Evolutionary conservation across 1,140 invertebrate species (phyloP), one percentile per base, ranked within the genome.

Genomic region (Globodera rostochiensis): DNA sequence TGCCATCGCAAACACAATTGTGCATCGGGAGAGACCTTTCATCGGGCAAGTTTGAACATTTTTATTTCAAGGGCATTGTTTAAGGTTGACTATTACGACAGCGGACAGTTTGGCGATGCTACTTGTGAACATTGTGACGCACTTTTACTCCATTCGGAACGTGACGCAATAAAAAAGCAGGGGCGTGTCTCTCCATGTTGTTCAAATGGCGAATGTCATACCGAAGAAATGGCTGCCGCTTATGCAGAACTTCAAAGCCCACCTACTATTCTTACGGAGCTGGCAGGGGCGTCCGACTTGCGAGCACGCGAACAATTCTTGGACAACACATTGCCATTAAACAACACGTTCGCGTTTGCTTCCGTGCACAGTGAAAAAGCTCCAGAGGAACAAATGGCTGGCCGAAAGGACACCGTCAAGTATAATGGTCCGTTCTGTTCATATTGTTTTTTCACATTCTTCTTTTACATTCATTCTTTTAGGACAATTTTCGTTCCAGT

Each of bases 91-190:
- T 74, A 74, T 45, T 74, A 74, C 45, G 73, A 74, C 73, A 50
- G 47, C 36, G 73, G 73, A 7, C 47, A 74, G n/a, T 74, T 74
- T 7, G 73, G 73, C 6, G 73, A 74, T 74, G 21, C 73, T 4
- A 74, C n/a, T 11, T 74, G 73, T 15, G 9, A 74, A 57, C 25
- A 74, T 15, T 74, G 73, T 49, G 36, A 11, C 6, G 73, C 73
- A 9, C 7, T 74, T 25, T 49, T 74, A 15, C 36, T 83, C 13
- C 5, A 64, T 19, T 4, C 13, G 0, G 57, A 64, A 19, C 5
- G 5, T 15, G 19, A 64, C 6, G 57, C 57, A 13, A 64, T 64
- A 64, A 64, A 64, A 13, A 64, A 64, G 57, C 11, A 64, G 57
- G 11, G 11, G 15, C 57, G 57, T 13, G 15, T 64, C 5, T 64